Evolutionary conservation across 2,888 invertebrate species (phyloP).

Genomic region (Hypercompe scribonia): DNA sequence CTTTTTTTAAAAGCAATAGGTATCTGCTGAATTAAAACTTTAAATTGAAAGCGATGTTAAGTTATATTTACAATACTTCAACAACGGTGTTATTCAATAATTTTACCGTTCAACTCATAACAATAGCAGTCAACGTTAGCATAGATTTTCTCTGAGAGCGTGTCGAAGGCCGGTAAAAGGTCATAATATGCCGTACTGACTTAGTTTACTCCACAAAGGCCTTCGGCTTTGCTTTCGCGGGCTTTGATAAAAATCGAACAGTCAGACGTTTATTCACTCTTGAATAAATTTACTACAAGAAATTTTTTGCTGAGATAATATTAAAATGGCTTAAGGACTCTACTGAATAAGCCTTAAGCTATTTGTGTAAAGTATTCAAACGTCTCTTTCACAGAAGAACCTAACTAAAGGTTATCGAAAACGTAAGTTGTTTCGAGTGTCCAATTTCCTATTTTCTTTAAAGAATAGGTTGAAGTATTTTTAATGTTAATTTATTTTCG

Average conservation of each 20-base stretch:
- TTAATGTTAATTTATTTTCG: too few species aligned
- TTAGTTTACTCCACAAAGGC: constrained; percentile 69
- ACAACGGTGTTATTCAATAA: constrained; percentile 23
- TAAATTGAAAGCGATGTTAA: neutral
- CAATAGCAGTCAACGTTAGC: constrained; percentile 52
- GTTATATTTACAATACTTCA: constrained; percentile 4
- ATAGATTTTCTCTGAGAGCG: constrained; percentile 58
- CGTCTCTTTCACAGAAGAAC: neutral
- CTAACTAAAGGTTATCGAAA: too few species aligned
- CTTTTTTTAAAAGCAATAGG: too few species aligned
- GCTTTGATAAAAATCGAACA: constrained; percentile 60
- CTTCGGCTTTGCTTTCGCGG: constrained; percentile 49
- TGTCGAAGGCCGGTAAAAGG: constrained; percentile 62
- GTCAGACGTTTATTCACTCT: constrained; percentile 40
- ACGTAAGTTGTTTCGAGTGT: too few species aligned
- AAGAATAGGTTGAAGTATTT: too few species aligned
- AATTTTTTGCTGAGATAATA: constrained; percentile 35
- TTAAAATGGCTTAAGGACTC: constrained; percentile 25
- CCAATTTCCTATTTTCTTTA: too few species aligned
- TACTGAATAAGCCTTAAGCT: constrained; percentile 14
- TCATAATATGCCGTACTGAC: constrained; percentile 64
- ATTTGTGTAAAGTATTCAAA: constrained; percentile 16
- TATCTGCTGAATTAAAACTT: neutral
- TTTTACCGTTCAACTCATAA: constrained; percentile 40
- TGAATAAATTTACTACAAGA: constrained; percentile 39